Conservation (phyloP, 2,797 vertebrate genomes). For the Chaetodon trifasciatus region DNA sequence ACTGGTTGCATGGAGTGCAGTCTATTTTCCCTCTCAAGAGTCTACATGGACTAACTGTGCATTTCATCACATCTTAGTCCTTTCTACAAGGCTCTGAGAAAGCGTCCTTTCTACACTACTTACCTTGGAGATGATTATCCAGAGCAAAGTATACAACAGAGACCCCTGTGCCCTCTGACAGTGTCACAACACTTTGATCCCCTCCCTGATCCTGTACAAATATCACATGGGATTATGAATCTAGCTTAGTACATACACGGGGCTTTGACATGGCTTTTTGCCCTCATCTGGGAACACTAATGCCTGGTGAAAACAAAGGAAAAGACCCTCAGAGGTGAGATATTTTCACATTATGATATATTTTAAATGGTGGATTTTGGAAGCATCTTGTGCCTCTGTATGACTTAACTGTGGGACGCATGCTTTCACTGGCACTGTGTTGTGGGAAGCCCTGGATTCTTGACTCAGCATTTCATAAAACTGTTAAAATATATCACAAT, state of each 20-base stretch:
- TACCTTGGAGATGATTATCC: slow-evolving; percentile 81
- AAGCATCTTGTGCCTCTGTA: slow-evolving; percentile 11
- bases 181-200: slow-evolving; percentile 66
- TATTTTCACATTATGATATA: slow-evolving; percentile 19
- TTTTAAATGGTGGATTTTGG: slow-evolving; percentile 7
- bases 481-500: slow-evolving; percentile 23
- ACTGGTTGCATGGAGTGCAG: slow-evolving; percentile 17
- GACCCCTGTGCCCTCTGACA: slow-evolving; percentile 58
- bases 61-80: slow-evolving; percentile 55
- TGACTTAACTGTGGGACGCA: not conserved
- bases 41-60: slow-evolving; percentile 24
- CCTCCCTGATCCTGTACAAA: slow-evolving; percentile 69
- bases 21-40: not conserved
- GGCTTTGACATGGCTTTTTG: slow-evolving; percentile 65
- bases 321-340: slow-evolving; percentile 19
- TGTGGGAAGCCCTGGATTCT: slow-evolving; percentile 47
- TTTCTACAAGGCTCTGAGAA: slow-evolving; percentile 46
- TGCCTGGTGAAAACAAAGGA: slow-evolving; percentile 23
- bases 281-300: slow-evolving; percentile 52
- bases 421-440: not conserved
- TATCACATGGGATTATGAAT: slow-evolving; percentile 74
- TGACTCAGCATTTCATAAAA: not conserved
- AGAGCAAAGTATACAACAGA: slow-evolving; percentile 73
- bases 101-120: slow-evolving; percentile 51
- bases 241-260: slow-evolving; percentile 37